These are phyloP conservation scores for Sinopyrophorus schimmeli DNA, from an alignment of 2,888 invertebrate genomes.

Conservation along the genomic window DNA sequence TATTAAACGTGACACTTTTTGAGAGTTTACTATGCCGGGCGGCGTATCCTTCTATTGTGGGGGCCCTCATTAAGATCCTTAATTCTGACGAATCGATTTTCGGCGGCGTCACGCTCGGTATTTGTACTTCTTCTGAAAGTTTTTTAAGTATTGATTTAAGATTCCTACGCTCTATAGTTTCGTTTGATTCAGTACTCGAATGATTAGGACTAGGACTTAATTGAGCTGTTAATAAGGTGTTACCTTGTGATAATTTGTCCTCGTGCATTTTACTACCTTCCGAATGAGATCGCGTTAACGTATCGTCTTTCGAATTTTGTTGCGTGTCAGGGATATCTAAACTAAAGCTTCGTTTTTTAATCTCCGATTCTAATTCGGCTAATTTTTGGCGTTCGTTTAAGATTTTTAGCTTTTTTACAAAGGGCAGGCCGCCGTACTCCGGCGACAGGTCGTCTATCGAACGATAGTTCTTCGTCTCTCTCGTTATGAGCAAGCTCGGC, in stretches of 20 bases:
- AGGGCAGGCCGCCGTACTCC: constrained; percentile 83
- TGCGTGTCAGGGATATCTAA: constrained; percentile 69
- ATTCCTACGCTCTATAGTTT: constrained; percentile 79
- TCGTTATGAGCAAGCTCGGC: constrained; percentile 44
- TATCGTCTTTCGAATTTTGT: constrained; percentile 57
- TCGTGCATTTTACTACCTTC: constrained; percentile 77
- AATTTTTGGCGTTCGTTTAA: constrained; percentile 85
- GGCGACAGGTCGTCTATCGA: constrained; percentile 88
- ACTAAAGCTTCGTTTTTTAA: constrained; percentile 78
- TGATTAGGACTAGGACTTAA: constrained; percentile 48
- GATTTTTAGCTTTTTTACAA: constrained; percentile 86
- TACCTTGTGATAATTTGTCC: constrained; percentile 42
- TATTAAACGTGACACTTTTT: constrained; percentile 87
- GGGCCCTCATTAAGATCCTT: constrained; percentile 74
- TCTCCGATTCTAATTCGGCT: constrained; percentile 77
- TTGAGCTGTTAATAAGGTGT: constrained; percentile 27
- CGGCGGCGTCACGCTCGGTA: constrained; percentile 42
- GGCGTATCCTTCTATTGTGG: constrained; percentile 86
- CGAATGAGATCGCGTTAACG: constrained; percentile 75
- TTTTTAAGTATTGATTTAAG: constrained; percentile 85
- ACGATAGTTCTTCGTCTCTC: constrained; percentile 69
- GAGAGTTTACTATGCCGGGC: constrained; percentile 85
- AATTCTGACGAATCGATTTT: constrained; percentile 61
- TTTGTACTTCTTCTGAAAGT: constrained; percentile 67
- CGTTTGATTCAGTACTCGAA: constrained; percentile 72